Conservation (phyloP, 2,888 invertebrate species). For the Galerucella nymphaeae region DNA sequence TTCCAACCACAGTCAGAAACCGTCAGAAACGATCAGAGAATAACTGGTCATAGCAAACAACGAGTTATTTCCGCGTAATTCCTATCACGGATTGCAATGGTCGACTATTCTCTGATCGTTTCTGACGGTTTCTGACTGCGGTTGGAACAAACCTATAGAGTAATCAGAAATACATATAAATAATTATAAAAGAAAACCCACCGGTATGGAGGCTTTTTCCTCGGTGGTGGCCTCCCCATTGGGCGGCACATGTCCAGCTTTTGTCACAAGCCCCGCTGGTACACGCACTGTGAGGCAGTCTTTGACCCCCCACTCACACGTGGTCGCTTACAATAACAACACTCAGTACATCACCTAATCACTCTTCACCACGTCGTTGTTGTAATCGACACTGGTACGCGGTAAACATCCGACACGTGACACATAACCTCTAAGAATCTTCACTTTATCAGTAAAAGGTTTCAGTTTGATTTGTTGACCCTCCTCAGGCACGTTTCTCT, state of each 20-base stretch:
- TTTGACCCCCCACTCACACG: conserved; percentile 62
- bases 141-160: too few relatives aligned
- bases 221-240: conserved; percentile 66
- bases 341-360: conserved; percentile 58
- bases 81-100: too few relatives aligned
- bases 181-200: conserved; percentile 49
- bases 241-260: conserved; percentile 66
- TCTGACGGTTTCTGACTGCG: too few relatives aligned
- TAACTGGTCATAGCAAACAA: too few relatives aligned
- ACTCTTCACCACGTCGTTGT: conserved; percentile 38
- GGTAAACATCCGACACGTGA: conserved; percentile 39
- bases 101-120: too few relatives aligned
- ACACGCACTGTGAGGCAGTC: conserved; percentile 66
- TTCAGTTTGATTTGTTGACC: conserved; percentile 23
- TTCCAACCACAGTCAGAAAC: too few relatives aligned
- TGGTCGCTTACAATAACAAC: conserved; percentile 59
- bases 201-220: conserved; percentile 66
- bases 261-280: conserved; percentile 65
- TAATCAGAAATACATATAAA: not conserved
- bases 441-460: conserved; percentile 3
- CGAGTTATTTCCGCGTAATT: too few relatives aligned
- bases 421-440: conserved; percentile 35
- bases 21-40: too few relatives aligned
- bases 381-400: conserved; percentile 40
- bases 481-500: conserved; percentile 33